Conservation (phyloP, 2,797 vertebrate species). For the Ambastaia sidthimunki region DNA sequence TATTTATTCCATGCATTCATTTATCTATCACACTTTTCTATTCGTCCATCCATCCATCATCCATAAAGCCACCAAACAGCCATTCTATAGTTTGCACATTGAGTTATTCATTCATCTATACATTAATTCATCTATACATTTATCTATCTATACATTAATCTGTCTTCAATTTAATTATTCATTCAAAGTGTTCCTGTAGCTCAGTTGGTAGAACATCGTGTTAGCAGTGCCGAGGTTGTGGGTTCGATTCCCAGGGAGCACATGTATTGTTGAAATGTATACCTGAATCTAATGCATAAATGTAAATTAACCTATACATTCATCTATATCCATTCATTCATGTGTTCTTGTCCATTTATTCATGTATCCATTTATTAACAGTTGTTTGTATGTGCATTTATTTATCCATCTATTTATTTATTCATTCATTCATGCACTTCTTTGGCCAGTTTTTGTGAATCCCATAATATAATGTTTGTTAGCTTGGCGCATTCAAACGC, state of each 20-base stretch:
- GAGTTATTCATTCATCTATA: not conserved
- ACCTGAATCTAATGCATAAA: too few species aligned
- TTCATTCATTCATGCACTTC: not conserved
- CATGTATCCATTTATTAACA: not conserved
- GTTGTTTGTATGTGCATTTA: not conserved
- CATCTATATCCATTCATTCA: not conserved
- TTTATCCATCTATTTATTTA: not conserved
- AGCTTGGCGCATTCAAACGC: not conserved
- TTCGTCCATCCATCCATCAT: not conserved
- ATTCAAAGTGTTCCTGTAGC: too few species aligned
- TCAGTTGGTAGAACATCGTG: too few species aligned
- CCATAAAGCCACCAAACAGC: too few species aligned
- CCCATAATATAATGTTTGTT: not conserved
- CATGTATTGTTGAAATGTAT: too few species aligned
- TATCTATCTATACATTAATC: too few species aligned
- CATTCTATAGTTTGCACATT: too few species aligned
- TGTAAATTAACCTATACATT: too few species aligned
- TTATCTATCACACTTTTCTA: not conserved
- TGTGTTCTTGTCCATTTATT: not conserved
- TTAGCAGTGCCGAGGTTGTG: too few species aligned
- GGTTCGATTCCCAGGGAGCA: too few species aligned
- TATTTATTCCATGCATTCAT: not conserved
- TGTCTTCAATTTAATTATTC: too few species aligned
- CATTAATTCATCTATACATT: not conserved
- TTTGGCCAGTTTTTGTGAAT: not conserved